Conservation (phyloP, 2,113 vertebrate species). For the Dipodomys merriami region DNA sequence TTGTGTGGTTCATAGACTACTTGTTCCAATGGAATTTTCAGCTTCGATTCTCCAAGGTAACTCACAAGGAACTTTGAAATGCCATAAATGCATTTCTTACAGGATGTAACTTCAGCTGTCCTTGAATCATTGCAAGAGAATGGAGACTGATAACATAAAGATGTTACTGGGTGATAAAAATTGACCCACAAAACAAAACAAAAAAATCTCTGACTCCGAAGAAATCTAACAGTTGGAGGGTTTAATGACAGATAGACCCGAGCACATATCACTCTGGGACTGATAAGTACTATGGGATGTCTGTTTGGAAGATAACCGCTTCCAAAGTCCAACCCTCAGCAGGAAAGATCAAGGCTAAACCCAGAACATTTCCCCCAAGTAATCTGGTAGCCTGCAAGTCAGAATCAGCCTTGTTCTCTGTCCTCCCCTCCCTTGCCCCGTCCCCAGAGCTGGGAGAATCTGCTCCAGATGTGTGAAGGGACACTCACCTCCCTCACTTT, state of each 20-base stretch:
- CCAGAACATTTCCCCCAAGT: not conserved
- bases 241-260: conserved; percentile 55
- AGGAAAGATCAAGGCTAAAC: not conserved
- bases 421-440: not conserved
- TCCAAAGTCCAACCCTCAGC: not conserved
- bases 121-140: conserved; percentile 58
- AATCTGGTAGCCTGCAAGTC: not conserved
- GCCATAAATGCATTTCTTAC: conserved; percentile 61
- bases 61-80: conserved; percentile 75
- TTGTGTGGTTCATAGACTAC: conserved; percentile 69
- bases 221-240: conserved; percentile 18
- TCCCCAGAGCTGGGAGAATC: not conserved
- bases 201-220: not conserved
- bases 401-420: not conserved
- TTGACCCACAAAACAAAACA: conserved; percentile 73
- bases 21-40: conserved; percentile 77
- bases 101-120: conserved; percentile 44
- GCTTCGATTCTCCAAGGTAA: conserved; percentile 75
- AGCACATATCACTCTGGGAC: conserved; percentile 34
- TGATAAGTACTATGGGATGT: not conserved
- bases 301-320: not conserved
- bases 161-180: conserved; percentile 64
- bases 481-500: conserved; percentile 94
- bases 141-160: conserved; percentile 69
- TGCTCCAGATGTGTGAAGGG: not conserved